Percentiles rank a stretch among this genome's conserved stretches.
Conservation (phyloP, 2,797 vertebrate genomes). For the Acestrorhynchus altus region DNA sequence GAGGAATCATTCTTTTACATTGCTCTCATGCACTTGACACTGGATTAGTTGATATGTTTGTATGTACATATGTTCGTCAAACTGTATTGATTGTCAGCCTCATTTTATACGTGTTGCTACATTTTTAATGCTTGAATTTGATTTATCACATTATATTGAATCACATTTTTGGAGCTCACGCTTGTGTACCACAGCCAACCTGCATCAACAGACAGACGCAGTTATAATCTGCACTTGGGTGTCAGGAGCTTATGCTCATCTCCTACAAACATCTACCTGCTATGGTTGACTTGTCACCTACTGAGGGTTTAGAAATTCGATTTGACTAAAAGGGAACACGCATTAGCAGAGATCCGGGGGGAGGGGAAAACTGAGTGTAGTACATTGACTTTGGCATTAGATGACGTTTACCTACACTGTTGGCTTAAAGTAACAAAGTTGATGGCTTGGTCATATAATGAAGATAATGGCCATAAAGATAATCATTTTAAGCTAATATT, state of each 20-base stretch:
- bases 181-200: background rate
- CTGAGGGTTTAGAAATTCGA: slow-evolving; percentile 11
- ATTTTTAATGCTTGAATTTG: too few species aligned
- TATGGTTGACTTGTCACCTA: slow-evolving; percentile 8
- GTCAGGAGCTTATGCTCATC: background rate
- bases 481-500: slow-evolving; percentile 30
- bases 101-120: too few species aligned
- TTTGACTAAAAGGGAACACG: slow-evolving; percentile 16
- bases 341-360: background rate
- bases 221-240: background rate
- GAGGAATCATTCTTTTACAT: too few species aligned
- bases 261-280: background rate
- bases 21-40: background rate
- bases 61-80: too few species aligned
- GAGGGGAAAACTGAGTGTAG: background rate
- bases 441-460: background rate
- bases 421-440: background rate
- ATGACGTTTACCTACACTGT: background rate
- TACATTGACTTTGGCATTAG: slow-evolving; percentile 24
- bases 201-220: background rate
- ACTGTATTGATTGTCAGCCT: too few species aligned
- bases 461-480: slow-evolving; percentile 37
- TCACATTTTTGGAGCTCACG: background rate
- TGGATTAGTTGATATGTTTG: background rate
- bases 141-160: too few species aligned